Base-by-base conservation (phyloP, 53 echinoderm and acorn worm genomes). In the Pentamera pediparva region DNA sequence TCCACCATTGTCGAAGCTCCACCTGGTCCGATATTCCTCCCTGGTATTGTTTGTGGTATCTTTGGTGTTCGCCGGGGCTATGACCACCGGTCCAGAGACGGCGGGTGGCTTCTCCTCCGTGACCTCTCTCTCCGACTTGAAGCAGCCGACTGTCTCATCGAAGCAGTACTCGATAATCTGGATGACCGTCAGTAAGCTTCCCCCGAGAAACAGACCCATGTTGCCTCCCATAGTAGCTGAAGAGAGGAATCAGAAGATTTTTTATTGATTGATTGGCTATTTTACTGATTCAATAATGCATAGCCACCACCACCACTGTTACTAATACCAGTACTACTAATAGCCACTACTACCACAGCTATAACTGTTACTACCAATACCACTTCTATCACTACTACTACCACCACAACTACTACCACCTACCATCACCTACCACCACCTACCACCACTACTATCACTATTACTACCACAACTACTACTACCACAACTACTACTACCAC, bases 171-270 rank as follows among this genome's bases (percentile, higher is more conserved):
- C 94, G 7, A 84, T 32, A 3, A 94, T 55, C 49, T 94, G 87
- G n/a, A 89, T 41, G 7, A 94, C 35, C 5, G 94, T 90, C 43
- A 94, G 77, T 45, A 84, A 64, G 53, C 94, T 89, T 38, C 82
- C 94, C 7, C 94, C 94, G 12, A 90, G 56, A 65, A 90, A 94
- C 34, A 94, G 75, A 22, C 94, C 94, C 82, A 94, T 78, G 81
- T 90, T 94, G 6, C 94, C 94, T 39, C 94, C 94, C 45, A 89
- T 74, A 18, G 79, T 78, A 67, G 89, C 94, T 94, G 81, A 50
- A 51, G 10, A 8, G 35, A 69, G 39, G 21, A 43, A 18, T 32
- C 18, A 59, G 3, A 25, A 26, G 1, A 45, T n/a, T n/a, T n/a
- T n/a, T n/a, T n/a, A n/a, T n/a, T n/a, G n/a, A n/a, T n/a, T n/a